These are phyloP conservation scores for Papilio glaucus DNA, from an alignment of 1,140 invertebrate genomes.

Conservation along the genomic window DNA sequence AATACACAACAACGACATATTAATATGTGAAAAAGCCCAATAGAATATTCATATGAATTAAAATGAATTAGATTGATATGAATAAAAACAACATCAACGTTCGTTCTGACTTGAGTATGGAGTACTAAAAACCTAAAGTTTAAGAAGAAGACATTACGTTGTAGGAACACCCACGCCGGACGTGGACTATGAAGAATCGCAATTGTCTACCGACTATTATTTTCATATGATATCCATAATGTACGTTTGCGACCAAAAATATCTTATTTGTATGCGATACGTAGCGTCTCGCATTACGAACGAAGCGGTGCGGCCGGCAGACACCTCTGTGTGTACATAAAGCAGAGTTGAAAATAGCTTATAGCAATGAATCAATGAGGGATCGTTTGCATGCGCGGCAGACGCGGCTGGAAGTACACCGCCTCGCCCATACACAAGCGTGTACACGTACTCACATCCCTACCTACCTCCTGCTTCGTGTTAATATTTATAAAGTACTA, in stretches of 20 bases:
- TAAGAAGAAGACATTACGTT: slow-evolving; percentile 1
- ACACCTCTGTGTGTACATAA: slow-evolving; percentile 39
- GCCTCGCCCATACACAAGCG: slow-evolving; percentile 47
- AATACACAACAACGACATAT: no score
- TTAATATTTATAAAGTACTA: slow-evolving; percentile 15
- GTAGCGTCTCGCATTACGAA: slow-evolving; percentile 38
- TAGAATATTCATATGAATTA: no score
- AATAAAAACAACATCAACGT: no score
- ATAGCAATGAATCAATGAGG: slow-evolving; percentile 43
- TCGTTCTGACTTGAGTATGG: no score
- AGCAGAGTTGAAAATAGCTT: slow-evolving; percentile 52
- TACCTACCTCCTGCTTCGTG: slow-evolving; percentile 32
- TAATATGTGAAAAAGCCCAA: no score
- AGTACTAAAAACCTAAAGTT: neutral
- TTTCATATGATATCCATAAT: slow-evolving; percentile 36
- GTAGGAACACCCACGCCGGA: neutral
- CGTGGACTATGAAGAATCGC: slow-evolving; percentile 16
- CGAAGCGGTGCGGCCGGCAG: slow-evolving; percentile 40
- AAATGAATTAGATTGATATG: no score
- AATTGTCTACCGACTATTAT: slow-evolving; percentile 20
- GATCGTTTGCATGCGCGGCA: slow-evolving; percentile 57
- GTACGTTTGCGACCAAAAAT: slow-evolving; percentile 43
- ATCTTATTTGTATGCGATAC: slow-evolving; percentile 54
- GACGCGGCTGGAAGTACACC: slow-evolving; percentile 49
- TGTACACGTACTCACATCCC: neutral